Evolutionary conservation across 2,797 vertebrate genomes (phyloP).

Genomic region (Pteronotus mesoamericanus): DNA sequence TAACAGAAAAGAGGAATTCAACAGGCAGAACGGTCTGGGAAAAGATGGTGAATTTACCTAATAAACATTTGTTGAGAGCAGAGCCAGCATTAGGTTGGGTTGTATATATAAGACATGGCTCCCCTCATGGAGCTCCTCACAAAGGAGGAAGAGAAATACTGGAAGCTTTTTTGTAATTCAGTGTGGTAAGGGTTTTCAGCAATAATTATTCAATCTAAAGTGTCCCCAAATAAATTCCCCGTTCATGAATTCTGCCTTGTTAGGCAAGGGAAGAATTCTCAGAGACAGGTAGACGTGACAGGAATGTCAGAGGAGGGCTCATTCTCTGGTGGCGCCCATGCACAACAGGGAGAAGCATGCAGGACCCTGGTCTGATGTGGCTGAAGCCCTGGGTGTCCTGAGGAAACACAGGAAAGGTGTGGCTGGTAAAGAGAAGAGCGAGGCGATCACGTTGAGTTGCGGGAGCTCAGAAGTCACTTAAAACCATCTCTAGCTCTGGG

Average conservation of each 20-base stretch:
- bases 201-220: neutral
- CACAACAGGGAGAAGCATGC: fast-evolving
- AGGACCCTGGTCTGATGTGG: too few species aligned
- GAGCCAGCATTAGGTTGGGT: neutral
- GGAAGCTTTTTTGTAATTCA: neutral
- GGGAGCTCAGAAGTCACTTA: neutral
- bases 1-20: neutral
- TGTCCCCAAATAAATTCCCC: neutral
- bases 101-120: neutral
- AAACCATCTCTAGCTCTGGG: neutral
- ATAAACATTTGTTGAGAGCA: neutral
- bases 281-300: neutral
- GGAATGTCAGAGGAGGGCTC: neutral
- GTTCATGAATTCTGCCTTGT: neutral
- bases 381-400: neutral
- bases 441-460: neutral
- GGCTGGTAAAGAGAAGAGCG: neutral
- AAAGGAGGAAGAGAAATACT: neutral
- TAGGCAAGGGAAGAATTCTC: neutral
- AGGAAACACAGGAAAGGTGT: neutral
- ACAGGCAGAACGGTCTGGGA: neutral
- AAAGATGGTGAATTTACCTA: neutral
- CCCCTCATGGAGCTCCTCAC: neutral
- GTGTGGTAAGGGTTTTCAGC: neutral
- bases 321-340: neutral